Evolutionary conservation across 2,113 vertebrate genomes (phyloP), one percentile per base, ranked within the genome.

Genomic region (Gavia stellata): DNA sequence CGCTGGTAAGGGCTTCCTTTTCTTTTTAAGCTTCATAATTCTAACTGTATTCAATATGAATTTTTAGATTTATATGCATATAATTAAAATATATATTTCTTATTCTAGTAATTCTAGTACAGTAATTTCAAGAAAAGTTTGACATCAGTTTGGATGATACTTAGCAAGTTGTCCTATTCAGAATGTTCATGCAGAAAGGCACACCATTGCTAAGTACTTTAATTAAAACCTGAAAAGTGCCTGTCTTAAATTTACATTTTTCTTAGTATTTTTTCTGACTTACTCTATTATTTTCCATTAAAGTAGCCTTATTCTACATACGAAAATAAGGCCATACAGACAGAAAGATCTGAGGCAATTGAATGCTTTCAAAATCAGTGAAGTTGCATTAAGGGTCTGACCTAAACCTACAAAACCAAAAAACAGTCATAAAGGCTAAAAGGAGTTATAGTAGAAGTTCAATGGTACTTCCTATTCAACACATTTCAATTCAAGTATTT

Each of bases 241-340:
- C 25, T 88, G 12, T 14, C 80, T 92, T 88, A 92, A 85, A 91
- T 92, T 36, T 59, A 52, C 7, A 59, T 53, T 58, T 74, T 50
- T 92, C 34, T 85, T 38, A 55, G 61, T 52, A 86, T 94, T 97
- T 96, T 97, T 95, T 56, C 83, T 89, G 65, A 92, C 36, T 93
- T 94, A 92, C 80, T 94, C 84, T 85, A 78, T 91, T 96, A 82
- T 89, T 96, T 95, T 95, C 67, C 74, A 95, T 83, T 96, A 92
- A 67, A 92, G 89, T 74, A 91, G 31, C 42, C 55, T 96, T 89
- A 93, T 58, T 94, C 55, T 47, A 3, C 68, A 26, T 33, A 83
- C 49, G 24, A 66, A 97, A 97, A 89, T 86, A 96, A 92, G 58
- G 68, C 42, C 62, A 38, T 66, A 88, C 5, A 89, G 38, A 94